Evolutionary conservation across 2,113 vertebrate species (phyloP).

Genomic region (Conger conger): DNA sequence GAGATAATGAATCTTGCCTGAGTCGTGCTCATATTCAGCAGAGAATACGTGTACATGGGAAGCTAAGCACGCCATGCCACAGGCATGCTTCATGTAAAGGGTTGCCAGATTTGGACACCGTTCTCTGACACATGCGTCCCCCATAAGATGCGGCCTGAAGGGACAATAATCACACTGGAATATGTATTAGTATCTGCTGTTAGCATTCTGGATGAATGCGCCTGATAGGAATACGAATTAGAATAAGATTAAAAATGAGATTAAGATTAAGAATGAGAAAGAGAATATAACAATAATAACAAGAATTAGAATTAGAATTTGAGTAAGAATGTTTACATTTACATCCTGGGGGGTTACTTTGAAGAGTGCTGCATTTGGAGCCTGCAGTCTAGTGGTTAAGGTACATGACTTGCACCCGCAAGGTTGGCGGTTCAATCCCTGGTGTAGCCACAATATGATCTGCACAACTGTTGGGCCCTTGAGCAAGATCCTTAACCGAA

Average conservation of each 20-base stretch:
- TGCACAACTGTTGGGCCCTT: too few species aligned
- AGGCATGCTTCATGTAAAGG: constrained; percentile 25
- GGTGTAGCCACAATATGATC: too few species aligned
- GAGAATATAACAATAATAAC: too few species aligned
- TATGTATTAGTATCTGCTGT: not conserved
- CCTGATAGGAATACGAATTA: not conserved
- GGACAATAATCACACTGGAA: not conserved
- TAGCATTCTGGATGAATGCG: not conserved
- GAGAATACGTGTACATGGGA: constrained; percentile 4
- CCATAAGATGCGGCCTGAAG: constrained; percentile 13
- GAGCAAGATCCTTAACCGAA: too few species aligned
- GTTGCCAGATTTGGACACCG: constrained; percentile 22
- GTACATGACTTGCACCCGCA: too few species aligned
- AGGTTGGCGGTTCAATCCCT: too few species aligned
- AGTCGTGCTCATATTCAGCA: constrained; percentile 34
- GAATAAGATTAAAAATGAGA: not conserved
- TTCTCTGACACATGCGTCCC: constrained; percentile 11
- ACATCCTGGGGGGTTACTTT: not conserved
- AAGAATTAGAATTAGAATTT: not conserved
- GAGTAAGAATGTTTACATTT: not conserved
- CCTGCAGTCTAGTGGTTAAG: too few species aligned
- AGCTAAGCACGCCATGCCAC: constrained; percentile 29
- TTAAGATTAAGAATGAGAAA: too few species aligned
- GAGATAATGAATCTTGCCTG: constrained; percentile 30
- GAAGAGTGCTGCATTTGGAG: not conserved